These are phyloP conservation scores for Hydrocynus forskahlii DNA, from an alignment of 2,797 vertebrate genomes.

Conservation along the genomic window DNA sequence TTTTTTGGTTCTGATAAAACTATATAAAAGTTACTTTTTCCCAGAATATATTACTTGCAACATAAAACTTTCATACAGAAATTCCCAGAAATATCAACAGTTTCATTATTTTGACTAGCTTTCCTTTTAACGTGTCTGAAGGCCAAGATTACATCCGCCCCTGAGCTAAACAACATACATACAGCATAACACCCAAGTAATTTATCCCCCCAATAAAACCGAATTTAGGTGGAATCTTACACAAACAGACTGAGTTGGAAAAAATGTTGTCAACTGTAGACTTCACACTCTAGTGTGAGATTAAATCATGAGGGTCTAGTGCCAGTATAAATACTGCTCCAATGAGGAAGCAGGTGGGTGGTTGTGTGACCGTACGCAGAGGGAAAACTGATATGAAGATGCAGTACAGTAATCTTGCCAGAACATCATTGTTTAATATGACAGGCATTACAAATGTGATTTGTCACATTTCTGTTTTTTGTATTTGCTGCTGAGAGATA, in stretches of 20 bases:
- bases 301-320: constrained; percentile 37
- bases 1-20: background rate
- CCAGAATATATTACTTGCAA: background rate
- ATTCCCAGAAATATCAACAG: background rate
- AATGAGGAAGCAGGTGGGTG: constrained; percentile 8
- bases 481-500: constrained; percentile 2
- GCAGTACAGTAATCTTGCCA: constrained; percentile 5
- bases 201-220: constrained; percentile 10
- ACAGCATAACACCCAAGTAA: background rate
- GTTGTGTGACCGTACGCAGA: constrained; percentile 2
- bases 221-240: constrained; percentile 17
- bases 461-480: constrained; percentile 13
- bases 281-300: constrained; percentile 38
- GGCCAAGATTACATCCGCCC: background rate
- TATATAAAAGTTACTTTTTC: background rate
- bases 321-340: constrained; percentile 39
- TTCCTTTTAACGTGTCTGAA: background rate
- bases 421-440: constrained; percentile 4
- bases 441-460: constrained; percentile 21
- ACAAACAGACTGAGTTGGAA: constrained; percentile 24
- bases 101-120: background rate
- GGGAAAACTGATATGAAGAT: constrained; percentile 20
- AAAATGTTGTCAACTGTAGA: constrained; percentile 7
- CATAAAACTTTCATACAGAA: background rate
- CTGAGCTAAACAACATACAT: background rate